Evolutionary conservation across 1,140 invertebrate species (phyloP).

Genomic region (Drosophila lowei): DNA sequence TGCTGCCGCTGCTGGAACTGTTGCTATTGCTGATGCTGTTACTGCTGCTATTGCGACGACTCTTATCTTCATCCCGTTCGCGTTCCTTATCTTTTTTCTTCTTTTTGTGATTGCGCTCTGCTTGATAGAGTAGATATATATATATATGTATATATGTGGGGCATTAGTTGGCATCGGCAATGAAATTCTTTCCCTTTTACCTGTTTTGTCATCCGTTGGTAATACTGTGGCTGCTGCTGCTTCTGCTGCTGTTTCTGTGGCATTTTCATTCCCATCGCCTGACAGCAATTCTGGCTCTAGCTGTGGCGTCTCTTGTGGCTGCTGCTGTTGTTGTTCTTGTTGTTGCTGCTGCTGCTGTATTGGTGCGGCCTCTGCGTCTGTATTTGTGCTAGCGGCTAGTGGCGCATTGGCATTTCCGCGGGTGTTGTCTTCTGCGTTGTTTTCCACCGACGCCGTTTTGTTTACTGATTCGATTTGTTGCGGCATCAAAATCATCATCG

Average conservation of each 20-base stretch:
- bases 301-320: slow-evolving; percentile 14
- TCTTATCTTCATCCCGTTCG: slow-evolving; percentile 68
- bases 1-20: slow-evolving; percentile 11
- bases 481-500: background rate
- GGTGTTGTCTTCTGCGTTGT: slow-evolving; percentile 30
- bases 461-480: background rate
- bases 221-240: slow-evolving; percentile 1
- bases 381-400: slow-evolving; percentile 13
- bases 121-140: slow-evolving; percentile 14
- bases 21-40: slow-evolving; percentile 25
- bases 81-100: slow-evolving; percentile 79
- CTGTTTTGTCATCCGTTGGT: slow-evolving; percentile 59
- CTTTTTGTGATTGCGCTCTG: slow-evolving; percentile 73
- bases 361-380: slow-evolving; percentile 8
- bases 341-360: slow-evolving; percentile 32
- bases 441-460: slow-evolving; percentile 15
- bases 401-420: slow-evolving; percentile 39
- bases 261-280: slow-evolving; percentile 62
- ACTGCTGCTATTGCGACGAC: slow-evolving; percentile 30
- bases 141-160: slow-evolving; percentile 15
- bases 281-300: slow-evolving; percentile 33
- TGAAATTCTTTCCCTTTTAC: slow-evolving; percentile 50
- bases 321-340: slow-evolving; percentile 13
- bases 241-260: slow-evolving; percentile 36
- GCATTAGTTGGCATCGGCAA: slow-evolving; percentile 42